Conservation (phyloP, 1,140 invertebrate species). For the Saccostrea glomerata region DNA sequence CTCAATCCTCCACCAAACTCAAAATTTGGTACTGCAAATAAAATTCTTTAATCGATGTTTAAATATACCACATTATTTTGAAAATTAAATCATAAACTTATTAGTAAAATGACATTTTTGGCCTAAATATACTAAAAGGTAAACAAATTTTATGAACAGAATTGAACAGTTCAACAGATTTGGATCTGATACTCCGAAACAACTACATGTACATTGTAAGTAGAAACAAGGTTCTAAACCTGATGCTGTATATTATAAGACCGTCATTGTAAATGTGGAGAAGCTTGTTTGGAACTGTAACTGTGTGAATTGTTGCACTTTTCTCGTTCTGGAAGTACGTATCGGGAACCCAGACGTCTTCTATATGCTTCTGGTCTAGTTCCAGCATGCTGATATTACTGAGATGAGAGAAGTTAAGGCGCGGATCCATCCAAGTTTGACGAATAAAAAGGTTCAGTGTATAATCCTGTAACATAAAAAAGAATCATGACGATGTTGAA, state of each 20-base stretch:
- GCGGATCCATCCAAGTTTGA: constrained; percentile 61
- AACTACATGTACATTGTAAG: too few relatives aligned
- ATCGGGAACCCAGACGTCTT: constrained; percentile 85
- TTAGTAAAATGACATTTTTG: too few relatives aligned
- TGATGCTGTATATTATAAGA: constrained; percentile 82
- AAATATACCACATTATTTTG: too few relatives aligned
- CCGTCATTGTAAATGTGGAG: constrained; percentile 84
- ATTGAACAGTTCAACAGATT: too few relatives aligned
- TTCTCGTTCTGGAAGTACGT: constrained; percentile 86
- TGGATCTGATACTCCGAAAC: too few relatives aligned
- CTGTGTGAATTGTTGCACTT: constrained; percentile 77
- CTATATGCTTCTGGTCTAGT: constrained; percentile 90
- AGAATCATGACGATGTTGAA: neutral
- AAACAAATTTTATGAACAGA: too few relatives aligned
- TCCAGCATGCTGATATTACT: constrained; percentile 49
- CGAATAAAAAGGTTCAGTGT: constrained; percentile 60
- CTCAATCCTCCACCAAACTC: too few relatives aligned
- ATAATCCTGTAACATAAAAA: constrained; percentile 58
- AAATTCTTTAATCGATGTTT: too few relatives aligned
- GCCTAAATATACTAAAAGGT: too few relatives aligned
- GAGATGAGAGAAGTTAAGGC: constrained; percentile 54
- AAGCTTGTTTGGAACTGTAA: constrained; percentile 84
- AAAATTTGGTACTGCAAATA: too few relatives aligned
- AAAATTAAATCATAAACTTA: too few relatives aligned
- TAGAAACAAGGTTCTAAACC: constrained; percentile 40